Conservation (phyloP, 37 sponge, comb jelly and placozoan species). For the Hormiphora californensis region DNA sequence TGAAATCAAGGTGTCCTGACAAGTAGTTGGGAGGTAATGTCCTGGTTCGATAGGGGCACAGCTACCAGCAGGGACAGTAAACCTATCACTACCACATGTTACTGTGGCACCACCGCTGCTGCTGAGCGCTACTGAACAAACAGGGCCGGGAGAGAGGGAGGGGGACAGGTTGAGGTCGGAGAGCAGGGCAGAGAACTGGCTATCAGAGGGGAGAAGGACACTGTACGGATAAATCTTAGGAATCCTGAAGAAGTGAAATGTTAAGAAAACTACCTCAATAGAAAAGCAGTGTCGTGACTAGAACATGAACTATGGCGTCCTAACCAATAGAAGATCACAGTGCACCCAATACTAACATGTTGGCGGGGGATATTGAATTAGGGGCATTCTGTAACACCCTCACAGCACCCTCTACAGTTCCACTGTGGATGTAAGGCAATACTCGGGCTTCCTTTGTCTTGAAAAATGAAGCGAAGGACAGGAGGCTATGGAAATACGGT, state of each 20-base stretch:
- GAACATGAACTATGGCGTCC: too few relatives aligned
- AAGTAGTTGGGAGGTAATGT: not conserved
- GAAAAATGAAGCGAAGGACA: constrained; percentile 33
- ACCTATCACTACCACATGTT: constrained; percentile 4
- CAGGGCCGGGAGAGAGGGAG: not conserved
- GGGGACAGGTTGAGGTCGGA: not conserved
- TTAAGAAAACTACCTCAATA: not conserved
- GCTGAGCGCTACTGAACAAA: not conserved
- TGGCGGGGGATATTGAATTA: not conserved
- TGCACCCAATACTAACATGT: not conserved
- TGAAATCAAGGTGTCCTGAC: constrained; percentile 52
- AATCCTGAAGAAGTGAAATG: not conserved
- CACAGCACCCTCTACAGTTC: not conserved
- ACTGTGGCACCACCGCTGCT: not conserved
- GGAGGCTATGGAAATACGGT: not conserved
- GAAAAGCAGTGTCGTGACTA: not conserved
- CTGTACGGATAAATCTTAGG: constrained; percentile 1
- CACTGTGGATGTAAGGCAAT: not conserved
- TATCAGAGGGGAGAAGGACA: constrained; percentile 1
- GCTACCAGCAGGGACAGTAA: constrained; percentile 33
- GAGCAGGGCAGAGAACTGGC: not conserved
- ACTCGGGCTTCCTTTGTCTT: not conserved
- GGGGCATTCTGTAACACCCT: not conserved
- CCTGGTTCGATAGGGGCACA: not conserved
- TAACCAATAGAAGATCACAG: too few relatives aligned